Evolutionary conservation across 1,140 invertebrate species (phyloP), one percentile per base, ranked within the genome.

Genomic region (Aphelenchoides avenae): DNA sequence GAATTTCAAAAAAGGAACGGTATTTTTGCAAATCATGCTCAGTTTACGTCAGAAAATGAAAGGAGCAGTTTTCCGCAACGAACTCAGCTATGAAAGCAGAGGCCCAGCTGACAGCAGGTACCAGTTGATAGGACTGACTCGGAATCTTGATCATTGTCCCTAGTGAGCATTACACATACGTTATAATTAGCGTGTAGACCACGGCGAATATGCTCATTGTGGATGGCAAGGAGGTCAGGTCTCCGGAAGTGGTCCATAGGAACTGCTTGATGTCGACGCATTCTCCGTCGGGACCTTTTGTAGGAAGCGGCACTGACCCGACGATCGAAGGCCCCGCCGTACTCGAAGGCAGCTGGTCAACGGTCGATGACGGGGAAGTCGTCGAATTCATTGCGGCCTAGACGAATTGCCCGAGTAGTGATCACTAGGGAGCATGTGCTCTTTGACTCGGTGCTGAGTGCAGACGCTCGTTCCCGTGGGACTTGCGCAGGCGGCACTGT

Each of bases 151-250:
- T 36, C 11, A 36, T 11, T 36, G 34, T 11, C 34, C 11, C 24
- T 40, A 11, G 20, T 26, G 2, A n/a, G 44, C 55, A 56, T 58
- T n/a, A n/a, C n/a, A n/a, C n/a, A n/a, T n/a, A 67, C 53, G 62
- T 62, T 3, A 67, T 59, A 46, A 67, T 69, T 1, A 33, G 6
- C 15, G 67, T 30, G 30, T 67, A 67, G 30, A 71, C 29, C 18
- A 70, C 29, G 7, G 48, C 42, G 43, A 67, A 67, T n/a, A 67
- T 48, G n/a, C 33, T 13, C 65, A 67, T 67, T 31, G 55, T 68
- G 2, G 34, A 22, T 7, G 57, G 57, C 30, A 67, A 40, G 13
- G 67, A 51, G 9, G 65, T 67, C 11, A 66, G 40, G 34, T 67
- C 65, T 3, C n/a, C 27, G n/a, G 18, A 34, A 7, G 37, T 43